These are phyloP conservation scores for Temnothorax longispinosus DNA, from an alignment of 1,140 invertebrate genomes.

Conservation along the genomic window DNA sequence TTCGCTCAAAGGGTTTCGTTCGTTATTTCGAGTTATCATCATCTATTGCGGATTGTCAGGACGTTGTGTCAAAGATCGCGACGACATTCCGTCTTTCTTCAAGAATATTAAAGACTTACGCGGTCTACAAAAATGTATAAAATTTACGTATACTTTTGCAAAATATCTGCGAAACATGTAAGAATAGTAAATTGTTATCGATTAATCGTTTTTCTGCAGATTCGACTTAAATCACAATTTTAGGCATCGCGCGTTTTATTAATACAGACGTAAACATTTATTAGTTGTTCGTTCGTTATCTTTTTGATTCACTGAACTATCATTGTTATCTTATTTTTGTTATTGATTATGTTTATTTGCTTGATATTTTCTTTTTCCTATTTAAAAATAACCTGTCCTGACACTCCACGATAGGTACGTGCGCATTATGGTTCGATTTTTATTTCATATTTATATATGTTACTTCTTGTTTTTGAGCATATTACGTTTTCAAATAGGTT, in stretches of 20 bases:
- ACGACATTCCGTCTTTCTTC: not conserved
- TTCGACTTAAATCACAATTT: constrained; percentile 29
- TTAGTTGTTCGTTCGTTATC: not conserved
- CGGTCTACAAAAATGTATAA: constrained; percentile 28
- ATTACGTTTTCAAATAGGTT: constrained; percentile 78
- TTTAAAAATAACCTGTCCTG: constrained; percentile 53
- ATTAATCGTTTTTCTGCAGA: constrained; percentile 13
- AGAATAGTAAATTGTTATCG: not conserved
- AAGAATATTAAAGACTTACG: constrained; percentile 47
- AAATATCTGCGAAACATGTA: constrained; percentile 22
- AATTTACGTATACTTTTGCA: constrained; percentile 7
- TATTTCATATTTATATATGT: constrained; percentile 51
- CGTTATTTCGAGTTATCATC: constrained; percentile 38
- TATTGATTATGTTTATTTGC: constrained; percentile 21
- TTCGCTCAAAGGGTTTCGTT: constrained; percentile 26
- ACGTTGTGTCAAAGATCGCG: not conserved
- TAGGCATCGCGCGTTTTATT: constrained; percentile 49
- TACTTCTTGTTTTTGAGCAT: constrained; percentile 78
- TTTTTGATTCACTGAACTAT: constrained; percentile 26
- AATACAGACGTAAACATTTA: constrained; percentile 16
- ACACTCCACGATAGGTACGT: constrained; percentile 59
- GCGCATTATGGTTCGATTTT: constrained; percentile 49
- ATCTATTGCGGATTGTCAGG: constrained; percentile 63
- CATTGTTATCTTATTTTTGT: not conserved
- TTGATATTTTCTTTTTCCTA: not conserved